Percentiles rank a stretch among this genome's conserved stretches.
Evolutionary conservation across 2,888 invertebrate species (phyloP).

Genomic region (Lasius platythorax): DNA sequence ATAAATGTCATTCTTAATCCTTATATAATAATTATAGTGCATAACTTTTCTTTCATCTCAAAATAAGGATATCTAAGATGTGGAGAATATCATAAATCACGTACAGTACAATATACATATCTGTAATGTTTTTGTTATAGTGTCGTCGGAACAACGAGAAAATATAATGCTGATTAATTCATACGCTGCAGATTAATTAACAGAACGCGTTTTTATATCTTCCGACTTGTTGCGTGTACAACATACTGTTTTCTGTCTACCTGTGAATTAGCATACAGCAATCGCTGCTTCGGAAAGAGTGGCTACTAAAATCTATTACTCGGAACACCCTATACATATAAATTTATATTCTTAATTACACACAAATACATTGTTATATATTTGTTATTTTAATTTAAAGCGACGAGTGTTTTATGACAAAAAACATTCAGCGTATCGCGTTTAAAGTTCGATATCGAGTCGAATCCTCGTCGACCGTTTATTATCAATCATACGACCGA

Average conservation of each 20-base stretch:
- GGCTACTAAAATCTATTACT: not conserved
- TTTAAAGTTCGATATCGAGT: conserved; percentile 22
- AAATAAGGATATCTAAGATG: not conserved
- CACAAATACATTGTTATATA: not conserved
- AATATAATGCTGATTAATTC: not conserved
- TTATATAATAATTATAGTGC: not conserved
- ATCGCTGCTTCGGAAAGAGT: not conserved
- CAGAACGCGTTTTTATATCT: not conserved
- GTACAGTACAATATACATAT: not conserved
- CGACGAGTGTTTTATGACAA: not conserved
- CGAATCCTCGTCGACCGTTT: not conserved
- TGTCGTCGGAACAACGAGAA: not conserved
- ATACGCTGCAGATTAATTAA: not conserved
- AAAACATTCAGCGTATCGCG: not conserved
- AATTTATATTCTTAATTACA: not conserved
- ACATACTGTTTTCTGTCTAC: conserved; percentile 57
- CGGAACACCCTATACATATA: not conserved
- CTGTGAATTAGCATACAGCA: not conserved
- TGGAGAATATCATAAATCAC: not conserved
- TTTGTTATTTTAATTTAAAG: conserved; percentile 22
- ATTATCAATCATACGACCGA: conserved; percentile 9
- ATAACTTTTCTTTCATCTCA: not conserved
- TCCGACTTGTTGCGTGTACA: conserved; percentile 69
- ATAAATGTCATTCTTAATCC: conserved; percentile 8
- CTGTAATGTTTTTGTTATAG: not conserved